Evolutionary conservation across 1,140 invertebrate genomes (phyloP), one percentile per base, ranked within the genome.

Genomic region (Riptortus pedestris): DNA sequence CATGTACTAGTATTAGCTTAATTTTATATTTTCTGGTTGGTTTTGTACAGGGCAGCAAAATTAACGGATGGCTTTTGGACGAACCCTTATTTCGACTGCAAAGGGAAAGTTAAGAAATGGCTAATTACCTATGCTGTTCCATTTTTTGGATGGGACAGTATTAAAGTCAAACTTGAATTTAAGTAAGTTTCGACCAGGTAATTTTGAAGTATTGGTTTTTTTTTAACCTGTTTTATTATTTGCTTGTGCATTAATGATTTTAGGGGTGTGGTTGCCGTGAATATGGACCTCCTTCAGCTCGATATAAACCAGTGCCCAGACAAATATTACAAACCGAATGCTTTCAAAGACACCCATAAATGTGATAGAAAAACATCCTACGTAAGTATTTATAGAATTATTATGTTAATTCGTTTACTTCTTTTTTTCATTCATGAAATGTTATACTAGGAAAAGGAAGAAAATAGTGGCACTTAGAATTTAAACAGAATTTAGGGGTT

Each of bases 241-340:
- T 59, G 79, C n/a, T n/a, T n/a, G n/a, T n/a, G n/a, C n/a, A n/a
- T n/a, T n/a, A n/a, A n/a, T n/a, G n/a, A n/a, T n/a, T 86, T 69
- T 78, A 96, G 93, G 75, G 96, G 96, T 71, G 89, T 92, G 65
- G 92, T 98, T 12, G 85, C 89, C 66, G 93, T 98, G 20, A 91
- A 91, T 31, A 92, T 97, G 83, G 83, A 91, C 72, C 79, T 98
- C 68, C 73, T 88, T 71, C 85, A 92, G 71, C 76, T 98, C 70
- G 93, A 97, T 75, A 87, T 98, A 24, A 94, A 96, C 74, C 95
- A 98, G 77, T 98, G 95, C 73, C 89, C 93, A 33, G 86, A 89
- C 74, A 83, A 87, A 73, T 93, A 87, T 74, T 88, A 88, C 70
- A 81, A 85, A 26, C 85, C 91, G 2, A 98, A 98, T 79, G 93